Conservation (phyloP, 2,113 vertebrate genomes). For the Gasterosteus aculeatus region DNA sequence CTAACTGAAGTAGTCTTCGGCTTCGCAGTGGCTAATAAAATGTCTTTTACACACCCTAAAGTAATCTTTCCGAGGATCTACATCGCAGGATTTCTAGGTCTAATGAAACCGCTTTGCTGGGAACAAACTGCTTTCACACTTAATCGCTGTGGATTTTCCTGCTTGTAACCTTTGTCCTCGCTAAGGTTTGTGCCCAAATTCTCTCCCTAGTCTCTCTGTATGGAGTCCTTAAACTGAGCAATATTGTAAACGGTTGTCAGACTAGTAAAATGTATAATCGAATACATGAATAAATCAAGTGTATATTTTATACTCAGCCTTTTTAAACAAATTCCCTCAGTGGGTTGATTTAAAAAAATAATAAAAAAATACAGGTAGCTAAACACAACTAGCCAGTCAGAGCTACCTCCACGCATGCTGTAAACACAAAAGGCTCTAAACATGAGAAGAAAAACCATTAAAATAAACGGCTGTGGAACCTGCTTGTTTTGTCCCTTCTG, state of each 20-base stretch:
- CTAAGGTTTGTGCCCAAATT: not conserved
- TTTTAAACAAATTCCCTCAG: not conserved
- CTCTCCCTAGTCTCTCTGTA: not conserved
- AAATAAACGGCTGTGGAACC: not conserved
- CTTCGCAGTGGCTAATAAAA: slow-evolving; percentile 27
- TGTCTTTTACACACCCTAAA: not conserved
- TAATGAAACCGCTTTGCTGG: slow-evolving; percentile 26
- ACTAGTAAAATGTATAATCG: not conserved
- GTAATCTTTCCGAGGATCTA: slow-evolving; percentile 12
- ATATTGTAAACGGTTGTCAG: slow-evolving; percentile 1
- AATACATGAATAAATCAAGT: not conserved
- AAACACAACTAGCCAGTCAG: not conserved
- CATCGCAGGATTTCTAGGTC: slow-evolving; percentile 4
- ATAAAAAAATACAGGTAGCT: not conserved
- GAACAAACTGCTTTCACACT: slow-evolving; percentile 21
- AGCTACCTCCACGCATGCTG: not conserved
- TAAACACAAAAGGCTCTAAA: too few relatives aligned
- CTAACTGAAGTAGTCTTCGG: slow-evolving; percentile 24
- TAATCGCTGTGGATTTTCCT: slow-evolving; percentile 32
- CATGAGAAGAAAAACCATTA: too few relatives aligned
- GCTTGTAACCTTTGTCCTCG: slow-evolving; percentile 45
- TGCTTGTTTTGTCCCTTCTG: not conserved
- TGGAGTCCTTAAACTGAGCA: slow-evolving; percentile 7
- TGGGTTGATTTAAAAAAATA: not conserved
- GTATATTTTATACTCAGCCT: not conserved